Percentiles rank a stretch among this genome's conserved stretches.
These are phyloP conservation scores for Percina caprodes DNA, from an alignment of 2,113 vertebrate genomes.

Conservation along the genomic window DNA sequence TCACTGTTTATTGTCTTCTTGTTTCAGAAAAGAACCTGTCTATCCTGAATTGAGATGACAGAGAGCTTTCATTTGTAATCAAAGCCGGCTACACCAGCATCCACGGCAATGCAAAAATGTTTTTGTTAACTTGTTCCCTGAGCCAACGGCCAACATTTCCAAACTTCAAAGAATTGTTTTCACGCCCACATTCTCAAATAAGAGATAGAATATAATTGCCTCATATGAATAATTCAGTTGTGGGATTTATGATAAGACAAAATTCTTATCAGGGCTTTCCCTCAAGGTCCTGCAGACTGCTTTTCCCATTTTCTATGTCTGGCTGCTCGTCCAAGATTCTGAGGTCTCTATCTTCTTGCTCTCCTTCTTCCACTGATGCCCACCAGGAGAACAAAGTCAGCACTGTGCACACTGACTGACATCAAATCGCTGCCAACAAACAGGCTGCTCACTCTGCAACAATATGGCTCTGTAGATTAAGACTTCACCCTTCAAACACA, in stretches of 20 bases:
- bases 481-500: constrained; percentile 45
- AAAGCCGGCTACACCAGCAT: constrained; percentile 42
- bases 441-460: constrained; percentile 29
- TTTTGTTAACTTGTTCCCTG: constrained; percentile 67
- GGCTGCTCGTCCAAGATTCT: constrained; percentile 42
- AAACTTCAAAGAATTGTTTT: constrained; percentile 72
- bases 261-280: constrained; percentile 71
- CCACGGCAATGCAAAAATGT: constrained; percentile 40
- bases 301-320: constrained; percentile 45
- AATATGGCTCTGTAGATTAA: constrained; percentile 55
- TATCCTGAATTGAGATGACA: constrained; percentile 29
- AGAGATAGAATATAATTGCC: constrained; percentile 73
- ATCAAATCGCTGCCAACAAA: constrained; percentile 34
- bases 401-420: constrained; percentile 49
- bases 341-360: constrained; percentile 60
- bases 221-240: constrained; percentile 74
- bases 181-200: constrained; percentile 68
- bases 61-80: constrained; percentile 65
- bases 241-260: constrained; percentile 71
- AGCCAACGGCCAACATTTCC: constrained; percentile 67
- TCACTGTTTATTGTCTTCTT: constrained; percentile 19
- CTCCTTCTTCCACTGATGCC: constrained; percentile 47
- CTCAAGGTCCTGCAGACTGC: constrained; percentile 62
- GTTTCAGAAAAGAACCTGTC: not conserved
- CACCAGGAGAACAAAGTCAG: constrained; percentile 59